Percentiles rank a stretch among this genome's conserved stretches.
phyloP scores from a whole-genome alignment of 2,113 vertebrate species.

The Meriones unguiculatus region DNA sequence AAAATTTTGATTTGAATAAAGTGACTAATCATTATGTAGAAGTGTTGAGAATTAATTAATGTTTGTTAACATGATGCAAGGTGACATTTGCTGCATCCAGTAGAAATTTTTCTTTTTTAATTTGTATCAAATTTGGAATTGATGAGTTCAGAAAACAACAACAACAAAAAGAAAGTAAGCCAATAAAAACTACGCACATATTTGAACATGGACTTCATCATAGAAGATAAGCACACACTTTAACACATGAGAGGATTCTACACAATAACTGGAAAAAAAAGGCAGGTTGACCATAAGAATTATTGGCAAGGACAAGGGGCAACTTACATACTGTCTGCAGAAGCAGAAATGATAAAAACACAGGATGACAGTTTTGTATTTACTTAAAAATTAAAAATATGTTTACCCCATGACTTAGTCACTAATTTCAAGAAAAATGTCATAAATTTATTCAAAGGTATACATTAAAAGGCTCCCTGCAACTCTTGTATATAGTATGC shows the following conservation, averaged over 20 bases:
- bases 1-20: conserved; percentile 21
- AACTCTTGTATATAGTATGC: not conserved
- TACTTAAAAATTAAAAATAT: conserved; percentile 9
- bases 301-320: not conserved
- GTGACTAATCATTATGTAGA: not conserved
- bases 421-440: conserved; percentile 4
- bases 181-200: not conserved
- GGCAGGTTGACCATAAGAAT: not conserved
- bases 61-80: not conserved
- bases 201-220: not conserved
- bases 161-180: not conserved
- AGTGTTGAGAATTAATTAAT: not conserved
- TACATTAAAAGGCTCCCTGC: not conserved
- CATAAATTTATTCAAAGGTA: conserved; percentile 15
- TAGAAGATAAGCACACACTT: not conserved
- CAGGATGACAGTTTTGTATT: not conserved
- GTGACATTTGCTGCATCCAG: conserved; percentile 17
- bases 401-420: not conserved
- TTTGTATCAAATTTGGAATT: not conserved
- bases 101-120: not conserved
- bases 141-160: not conserved
- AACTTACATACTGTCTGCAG: not conserved
- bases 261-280: not conserved
- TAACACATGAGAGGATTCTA: not conserved
- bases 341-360: not conserved